Percentiles rank a stretch among this genome's conserved stretches.
phyloP scores from a whole-genome alignment of 2,113 vertebrate genomes.

The Eubucco bourcierii region DNA sequence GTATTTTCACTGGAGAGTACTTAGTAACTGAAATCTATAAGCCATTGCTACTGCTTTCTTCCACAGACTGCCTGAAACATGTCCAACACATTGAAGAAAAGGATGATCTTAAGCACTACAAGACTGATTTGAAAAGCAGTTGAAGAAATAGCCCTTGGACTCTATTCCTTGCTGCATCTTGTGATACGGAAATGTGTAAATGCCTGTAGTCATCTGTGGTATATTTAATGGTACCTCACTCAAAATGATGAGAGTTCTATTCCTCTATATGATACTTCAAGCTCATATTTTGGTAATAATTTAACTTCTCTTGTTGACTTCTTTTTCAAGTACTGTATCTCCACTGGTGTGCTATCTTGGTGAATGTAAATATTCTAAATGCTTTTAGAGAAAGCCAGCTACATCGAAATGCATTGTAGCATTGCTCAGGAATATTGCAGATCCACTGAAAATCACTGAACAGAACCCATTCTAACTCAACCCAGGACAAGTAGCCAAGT shows the following conservation, averaged over 20 bases:
- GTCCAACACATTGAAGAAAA: too few species aligned
- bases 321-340: neutral
- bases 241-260: neutral
- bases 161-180: neutral
- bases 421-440: neutral
- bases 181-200: neutral
- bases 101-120: neutral
- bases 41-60: neutral
- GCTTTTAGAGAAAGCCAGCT: neutral
- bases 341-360: neutral
- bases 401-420: neutral
- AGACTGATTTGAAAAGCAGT: neutral
- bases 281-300: neutral
- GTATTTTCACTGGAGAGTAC: neutral
- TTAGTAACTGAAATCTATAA: neutral
- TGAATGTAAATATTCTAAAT: neutral
- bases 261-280: neutral
- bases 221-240: neutral
- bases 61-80: neutral
- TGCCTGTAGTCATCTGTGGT: neutral
- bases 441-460: too few species aligned
- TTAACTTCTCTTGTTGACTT: neutral
- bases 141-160: neutral
- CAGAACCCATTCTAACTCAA: too few species aligned
- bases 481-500: neutral